These are phyloP conservation scores for Noctua janthe DNA, from an alignment of 2,888 invertebrate species.

Conservation along the genomic window DNA sequence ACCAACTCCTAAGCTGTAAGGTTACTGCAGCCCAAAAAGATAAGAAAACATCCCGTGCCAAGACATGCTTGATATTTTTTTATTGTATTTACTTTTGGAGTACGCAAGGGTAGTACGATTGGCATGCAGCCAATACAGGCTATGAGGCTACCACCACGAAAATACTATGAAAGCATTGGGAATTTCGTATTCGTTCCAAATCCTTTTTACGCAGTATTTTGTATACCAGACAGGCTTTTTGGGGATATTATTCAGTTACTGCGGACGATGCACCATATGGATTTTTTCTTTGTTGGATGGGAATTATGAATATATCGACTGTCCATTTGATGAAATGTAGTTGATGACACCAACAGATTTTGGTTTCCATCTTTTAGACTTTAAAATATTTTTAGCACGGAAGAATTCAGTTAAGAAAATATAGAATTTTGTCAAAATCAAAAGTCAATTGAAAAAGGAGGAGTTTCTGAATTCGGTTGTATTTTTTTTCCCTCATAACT, in stretches of 20 bases:
- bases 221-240: background rate
- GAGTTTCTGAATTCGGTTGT: no score
- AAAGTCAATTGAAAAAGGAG: background rate
- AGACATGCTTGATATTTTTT: slow-evolving; percentile 37
- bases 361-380: no score
- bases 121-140: slow-evolving; percentile 42
- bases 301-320: background rate
- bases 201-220: slow-evolving; percentile 39
- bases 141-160: slow-evolving; percentile 9
- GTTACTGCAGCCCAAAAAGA: slow-evolving; percentile 24
- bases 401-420: no score
- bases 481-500: no score
- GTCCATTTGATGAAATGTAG: background rate
- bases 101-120: slow-evolving; percentile 14
- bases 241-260: slow-evolving; percentile 1
- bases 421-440: background rate
- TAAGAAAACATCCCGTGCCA: slow-evolving; percentile 35
- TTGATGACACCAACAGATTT: no score
- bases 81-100: slow-evolving; percentile 22
- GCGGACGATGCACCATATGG: background rate
- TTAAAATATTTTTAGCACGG: no score
- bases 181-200: slow-evolving; percentile 34
- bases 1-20: slow-evolving; percentile 1
- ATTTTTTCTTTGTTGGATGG: background rate
- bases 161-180: slow-evolving; percentile 39